phyloP scores from a whole-genome alignment of 64 coral and sea anemone genomes.

The Actinia equina region DNA sequence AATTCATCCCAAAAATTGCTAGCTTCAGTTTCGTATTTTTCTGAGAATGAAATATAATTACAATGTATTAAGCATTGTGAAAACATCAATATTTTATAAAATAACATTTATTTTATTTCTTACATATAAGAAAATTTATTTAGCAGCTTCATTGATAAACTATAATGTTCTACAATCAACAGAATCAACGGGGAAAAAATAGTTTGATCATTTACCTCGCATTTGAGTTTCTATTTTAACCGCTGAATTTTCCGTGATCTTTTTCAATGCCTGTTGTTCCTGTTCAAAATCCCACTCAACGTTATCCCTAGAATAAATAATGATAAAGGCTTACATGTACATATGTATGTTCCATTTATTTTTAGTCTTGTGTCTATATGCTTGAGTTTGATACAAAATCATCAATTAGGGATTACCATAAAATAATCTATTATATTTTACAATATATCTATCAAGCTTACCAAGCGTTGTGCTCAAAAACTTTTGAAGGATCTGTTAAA shows the following conservation, averaged over 20 bases:
- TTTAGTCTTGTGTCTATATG: too few species aligned
- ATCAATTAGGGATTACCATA: neutral
- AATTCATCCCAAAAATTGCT: constrained; percentile 93
- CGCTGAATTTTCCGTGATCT: constrained; percentile 75
- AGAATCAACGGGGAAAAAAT: too few species aligned
- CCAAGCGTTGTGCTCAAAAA: constrained; percentile 97
- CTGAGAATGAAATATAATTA: constrained; percentile 32
- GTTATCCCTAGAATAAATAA: constrained; percentile 72
- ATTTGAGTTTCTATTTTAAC: constrained; percentile 51
- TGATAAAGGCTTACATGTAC: neutral
- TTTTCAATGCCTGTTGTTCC: constrained; percentile 80
- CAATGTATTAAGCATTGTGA: too few species aligned
- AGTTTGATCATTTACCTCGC: constrained; percentile 35
- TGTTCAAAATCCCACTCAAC: constrained; percentile 92
- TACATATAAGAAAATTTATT: too few species aligned
- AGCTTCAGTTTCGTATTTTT: constrained; percentile 92
- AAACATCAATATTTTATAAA: too few species aligned
- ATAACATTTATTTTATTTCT: too few species aligned
- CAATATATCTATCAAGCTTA: neutral
- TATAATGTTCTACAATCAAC: too few species aligned
- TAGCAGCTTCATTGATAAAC: too few species aligned
- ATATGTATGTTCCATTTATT: neutral
- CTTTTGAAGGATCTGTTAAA: constrained; percentile 76
- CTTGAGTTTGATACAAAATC: neutral
- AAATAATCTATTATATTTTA: neutral